Conservation (phyloP, 1,140 invertebrate species). For the Hormaphis cornu region DNA sequence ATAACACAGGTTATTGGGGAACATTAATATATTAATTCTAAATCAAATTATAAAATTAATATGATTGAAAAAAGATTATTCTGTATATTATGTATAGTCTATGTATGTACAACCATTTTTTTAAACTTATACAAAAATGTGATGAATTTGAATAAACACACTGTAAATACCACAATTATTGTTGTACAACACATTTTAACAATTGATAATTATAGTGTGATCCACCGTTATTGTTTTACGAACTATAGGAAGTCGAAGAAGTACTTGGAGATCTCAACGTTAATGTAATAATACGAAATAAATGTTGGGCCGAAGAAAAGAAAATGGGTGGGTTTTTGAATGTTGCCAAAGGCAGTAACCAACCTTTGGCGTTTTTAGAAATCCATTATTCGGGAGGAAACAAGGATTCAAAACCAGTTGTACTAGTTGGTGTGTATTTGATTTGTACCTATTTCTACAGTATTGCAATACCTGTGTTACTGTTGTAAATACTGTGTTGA, state of each 20-base stretch:
- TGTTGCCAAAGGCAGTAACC: slow-evolving; percentile 48
- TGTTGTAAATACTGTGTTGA: no score
- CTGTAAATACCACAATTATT: no score
- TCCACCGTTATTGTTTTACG: neutral
- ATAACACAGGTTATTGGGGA: no score
- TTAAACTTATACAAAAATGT: no score
- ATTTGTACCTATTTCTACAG: neutral
- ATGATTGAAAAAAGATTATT: no score
- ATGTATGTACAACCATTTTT: no score
- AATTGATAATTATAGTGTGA: neutral
- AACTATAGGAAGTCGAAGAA: slow-evolving; percentile 39
- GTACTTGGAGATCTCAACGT: slow-evolving; percentile 37
- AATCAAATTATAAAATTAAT: no score
- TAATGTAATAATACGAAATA: slow-evolving; percentile 43
- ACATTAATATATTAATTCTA: no score
- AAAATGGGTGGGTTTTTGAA: slow-evolving; percentile 53
- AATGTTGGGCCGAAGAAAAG: slow-evolving; percentile 47
- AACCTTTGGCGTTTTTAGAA: slow-evolving; percentile 51
- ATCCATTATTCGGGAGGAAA: slow-evolving; percentile 42
- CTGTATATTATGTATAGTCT: no score
- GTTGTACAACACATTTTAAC: neutral
- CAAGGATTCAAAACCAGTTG: slow-evolving; percentile 40
- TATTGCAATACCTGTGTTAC: no score
- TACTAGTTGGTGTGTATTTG: slow-evolving; percentile 42
- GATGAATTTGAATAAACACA: no score